Base-by-base conservation (phyloP, 1,140 invertebrate genomes). In the Papilio glaucus region DNA sequence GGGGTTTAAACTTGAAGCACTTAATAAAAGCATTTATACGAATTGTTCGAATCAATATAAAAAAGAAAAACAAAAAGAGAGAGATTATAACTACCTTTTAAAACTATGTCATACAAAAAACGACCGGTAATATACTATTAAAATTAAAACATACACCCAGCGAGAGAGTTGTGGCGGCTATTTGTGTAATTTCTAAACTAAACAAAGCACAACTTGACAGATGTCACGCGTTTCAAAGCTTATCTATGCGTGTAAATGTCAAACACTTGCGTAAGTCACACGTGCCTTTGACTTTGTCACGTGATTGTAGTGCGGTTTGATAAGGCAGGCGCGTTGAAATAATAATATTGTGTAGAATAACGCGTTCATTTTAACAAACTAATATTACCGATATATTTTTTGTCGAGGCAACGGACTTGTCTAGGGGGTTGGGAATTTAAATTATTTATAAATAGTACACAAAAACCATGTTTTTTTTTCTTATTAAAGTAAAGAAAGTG, bases 221-320 rank as follows among this genome's bases (percentile, higher is more conserved):
- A 24, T 57, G 49, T 57, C 8, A 53, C 13, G 10, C 12, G 49
- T 57, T 57, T 57, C 10, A 12, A 57, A 57, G 18, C 4, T 12
- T 57, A 24, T 24, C 21, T 24, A 4, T 26, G 49, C 49, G 49
- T 57, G 45, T 49, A 49, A 15, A 49, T 49, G 49, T 57, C 18
- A 57, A 57, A 24, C 49, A 21, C 9, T 57, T 57, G 49, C 49
- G 49, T 24, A 57, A 57, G 8, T 24, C 12, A 5, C 49, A 57
- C 49, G 49, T 57, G 49, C 21, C 49, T 9, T 21, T 57, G 18
- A 57, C 49, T 57, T 57, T 57, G 49, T 57, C 49, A 24, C 49
- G 49, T 57, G 21, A 57, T 57, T 57, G 49, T 21, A 57, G 18
- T 10, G 5, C 21, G 13, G 9, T 12, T 57, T 12, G 49, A 57